Evolutionary conservation across 2,113 vertebrate genomes (phyloP), one percentile per base, ranked within the genome.

Genomic region (Antechinus stuartii): DNA sequence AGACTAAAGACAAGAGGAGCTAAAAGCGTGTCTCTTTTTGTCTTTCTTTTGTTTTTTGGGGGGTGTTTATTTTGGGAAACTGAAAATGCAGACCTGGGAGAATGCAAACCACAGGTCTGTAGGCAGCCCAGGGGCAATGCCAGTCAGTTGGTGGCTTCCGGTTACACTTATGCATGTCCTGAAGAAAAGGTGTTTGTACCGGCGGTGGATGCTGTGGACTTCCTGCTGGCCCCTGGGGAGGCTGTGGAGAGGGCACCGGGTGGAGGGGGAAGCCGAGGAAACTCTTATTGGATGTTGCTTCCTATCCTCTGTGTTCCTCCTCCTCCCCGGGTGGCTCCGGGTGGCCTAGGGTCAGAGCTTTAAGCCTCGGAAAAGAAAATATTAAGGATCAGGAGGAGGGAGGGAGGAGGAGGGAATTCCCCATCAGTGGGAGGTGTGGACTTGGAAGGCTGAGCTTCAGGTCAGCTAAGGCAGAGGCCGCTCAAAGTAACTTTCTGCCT

Each of bases 51-150:
- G 94, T 95, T 95, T 94, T 95, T 95, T 55, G 5, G 96, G 47
- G 95, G 7, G 49, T 49, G 96, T 97, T 97, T 98, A 97, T 97
- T 98, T 97, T 96, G 91, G 95, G 97, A 97, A 97, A 93, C 94
- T 90, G 95, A 96, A 97, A 97, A 96, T 97, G 96, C 84, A 96
- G 96, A 97, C 95, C 97, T 96, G 95, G 94, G 94, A 97, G 96
- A 96, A 96, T 57, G 93, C 93, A 95, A 98, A 97, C 93, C n/a
- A 1, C 95, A 96, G 68, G 93, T 97, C 93, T 96, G 91, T 90
- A 47, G 76, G 91, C 95, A 94, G 52, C 90, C 46, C 42, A 76
- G 89, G 96, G 91, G 95, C 91, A 93, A 35, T 95, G 91, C 94
- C 95, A 92, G 49, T 92, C 90, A 91, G 57, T 90, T 89, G 96